Evolutionary conservation across 2,797 vertebrate genomes (phyloP).

Genomic region (Notoglanidium macrostoma): DNA sequence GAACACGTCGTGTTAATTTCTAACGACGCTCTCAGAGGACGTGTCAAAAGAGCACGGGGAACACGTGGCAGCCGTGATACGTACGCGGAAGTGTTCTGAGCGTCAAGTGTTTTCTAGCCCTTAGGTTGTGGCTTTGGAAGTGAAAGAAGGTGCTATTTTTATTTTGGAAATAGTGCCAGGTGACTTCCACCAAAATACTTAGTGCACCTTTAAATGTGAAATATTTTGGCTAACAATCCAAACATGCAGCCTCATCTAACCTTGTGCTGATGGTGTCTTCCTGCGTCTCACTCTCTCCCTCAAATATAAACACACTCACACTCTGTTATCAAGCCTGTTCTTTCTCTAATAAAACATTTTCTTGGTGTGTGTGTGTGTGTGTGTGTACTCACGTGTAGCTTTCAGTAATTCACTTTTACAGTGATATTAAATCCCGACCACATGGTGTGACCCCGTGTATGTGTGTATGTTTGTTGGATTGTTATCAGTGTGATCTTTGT

Average conservation of each 20-base stretch:
- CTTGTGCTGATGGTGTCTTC: slow-evolving; percentile 10
- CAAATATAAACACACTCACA: slow-evolving; percentile 22
- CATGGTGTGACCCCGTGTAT: slow-evolving; percentile 39
- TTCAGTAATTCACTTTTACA: slow-evolving; percentile 59
- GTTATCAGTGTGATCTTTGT: slow-evolving; percentile 49
- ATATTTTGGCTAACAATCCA: background rate
- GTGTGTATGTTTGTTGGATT: slow-evolving; percentile 38
- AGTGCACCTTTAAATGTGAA: background rate
- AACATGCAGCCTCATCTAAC: background rate
- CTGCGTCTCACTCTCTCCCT: background rate
- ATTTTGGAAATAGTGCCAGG: background rate
- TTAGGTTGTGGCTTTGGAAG: background rate
- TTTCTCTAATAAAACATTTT: slow-evolving; percentile 42
- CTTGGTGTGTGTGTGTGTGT: slow-evolving; percentile 16
- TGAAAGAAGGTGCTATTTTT: background rate
- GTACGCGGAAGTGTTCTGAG: too few relatives aligned
- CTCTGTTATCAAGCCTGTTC: slow-evolving; percentile 32
- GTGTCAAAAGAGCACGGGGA: too few relatives aligned
- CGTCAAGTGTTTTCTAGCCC: too few relatives aligned
- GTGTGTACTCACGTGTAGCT: slow-evolving; percentile 50
- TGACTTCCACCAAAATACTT: background rate
- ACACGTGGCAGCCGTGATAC: too few relatives aligned
- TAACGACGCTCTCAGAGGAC: too few relatives aligned
- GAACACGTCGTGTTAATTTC: too few relatives aligned
- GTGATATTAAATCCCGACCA: slow-evolving; percentile 42